Conservation (phyloP, 2,797 vertebrate species). For the Arrhamphus sclerolepis region DNA sequence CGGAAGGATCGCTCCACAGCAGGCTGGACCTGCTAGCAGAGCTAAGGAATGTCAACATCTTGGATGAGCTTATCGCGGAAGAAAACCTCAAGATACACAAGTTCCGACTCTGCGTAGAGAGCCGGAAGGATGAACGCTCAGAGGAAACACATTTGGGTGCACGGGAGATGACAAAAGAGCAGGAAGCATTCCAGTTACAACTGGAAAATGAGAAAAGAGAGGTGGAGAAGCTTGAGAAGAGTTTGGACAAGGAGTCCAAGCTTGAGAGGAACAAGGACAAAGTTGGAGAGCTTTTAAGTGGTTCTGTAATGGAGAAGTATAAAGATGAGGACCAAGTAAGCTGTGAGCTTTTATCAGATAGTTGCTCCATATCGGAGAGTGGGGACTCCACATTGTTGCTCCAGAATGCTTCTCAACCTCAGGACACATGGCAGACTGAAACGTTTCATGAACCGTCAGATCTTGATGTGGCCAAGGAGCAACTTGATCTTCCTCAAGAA, state of each 20-base stretch:
- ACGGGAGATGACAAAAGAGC: slow-evolving; percentile 23
- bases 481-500: background rate
- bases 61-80: slow-evolving; percentile 74
- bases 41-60: slow-evolving; percentile 58
- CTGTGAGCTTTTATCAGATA: slow-evolving; percentile 28
- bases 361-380: slow-evolving; percentile 11
- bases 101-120: slow-evolving; percentile 35
- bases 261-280: slow-evolving; percentile 20
- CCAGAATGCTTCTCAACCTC: background rate
- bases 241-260: slow-evolving; percentile 40
- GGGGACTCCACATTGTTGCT: background rate
- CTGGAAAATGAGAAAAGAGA: slow-evolving; percentile 70
- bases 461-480: slow-evolving; percentile 14
- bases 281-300: slow-evolving; percentile 42
- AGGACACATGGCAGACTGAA: background rate
- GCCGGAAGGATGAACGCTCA: background rate
- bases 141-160: background rate
- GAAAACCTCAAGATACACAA: slow-evolving; percentile 72
- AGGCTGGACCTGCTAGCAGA: slow-evolving; percentile 56
- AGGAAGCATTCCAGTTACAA: slow-evolving; percentile 48
- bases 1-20: background rate
- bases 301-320: slow-evolving; percentile 55
- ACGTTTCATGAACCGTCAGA: background rate
- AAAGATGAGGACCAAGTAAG: slow-evolving; percentile 24
- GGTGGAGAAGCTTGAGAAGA: slow-evolving; percentile 68